Percentiles rank a stretch among this genome's conserved stretches.
Conservation (phyloP, 64 coral and sea anemone species). For the Anthopleura sola region DNA sequence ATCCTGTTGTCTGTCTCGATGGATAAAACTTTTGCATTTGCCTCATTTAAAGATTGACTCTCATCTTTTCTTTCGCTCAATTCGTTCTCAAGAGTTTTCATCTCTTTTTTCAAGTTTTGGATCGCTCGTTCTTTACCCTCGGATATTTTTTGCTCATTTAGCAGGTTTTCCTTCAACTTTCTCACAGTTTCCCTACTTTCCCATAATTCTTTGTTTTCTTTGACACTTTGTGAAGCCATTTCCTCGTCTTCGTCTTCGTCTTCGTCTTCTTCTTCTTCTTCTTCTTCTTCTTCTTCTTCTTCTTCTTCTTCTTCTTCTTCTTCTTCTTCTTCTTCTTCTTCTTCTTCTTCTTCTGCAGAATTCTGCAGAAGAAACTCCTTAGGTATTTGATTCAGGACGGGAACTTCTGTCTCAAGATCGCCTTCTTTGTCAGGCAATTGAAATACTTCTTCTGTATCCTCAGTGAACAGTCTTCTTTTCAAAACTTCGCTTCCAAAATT, state of each 20-base stretch:
- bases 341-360: background rate
- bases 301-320: too few species aligned
- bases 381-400: background rate
- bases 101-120: slow-evolving; percentile 61
- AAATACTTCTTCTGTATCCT: background rate
- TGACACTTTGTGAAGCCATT: slow-evolving; percentile 25
- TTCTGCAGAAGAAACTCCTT: background rate
- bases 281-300: background rate
- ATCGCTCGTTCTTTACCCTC: slow-evolving; percentile 62
- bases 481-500: background rate
- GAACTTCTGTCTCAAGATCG: background rate
- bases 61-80: slow-evolving; percentile 51
- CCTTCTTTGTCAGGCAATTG: background rate
- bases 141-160: slow-evolving; percentile 48
- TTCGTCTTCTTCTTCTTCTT: background rate
- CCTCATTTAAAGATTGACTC: slow-evolving; percentile 25
- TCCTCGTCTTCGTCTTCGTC: background rate
- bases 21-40: slow-evolving; percentile 39
- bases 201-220: slow-evolving; percentile 21
- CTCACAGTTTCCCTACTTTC: slow-evolving; percentile 43
- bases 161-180: slow-evolving; percentile 36
- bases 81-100: slow-evolving; percentile 52
- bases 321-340: too few species aligned
- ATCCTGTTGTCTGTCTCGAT: slow-evolving; percentile 76
- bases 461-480: background rate